These are phyloP conservation scores for Dioctria linearis DNA, from an alignment of 2,888 invertebrate species.

Conservation along the genomic window DNA sequence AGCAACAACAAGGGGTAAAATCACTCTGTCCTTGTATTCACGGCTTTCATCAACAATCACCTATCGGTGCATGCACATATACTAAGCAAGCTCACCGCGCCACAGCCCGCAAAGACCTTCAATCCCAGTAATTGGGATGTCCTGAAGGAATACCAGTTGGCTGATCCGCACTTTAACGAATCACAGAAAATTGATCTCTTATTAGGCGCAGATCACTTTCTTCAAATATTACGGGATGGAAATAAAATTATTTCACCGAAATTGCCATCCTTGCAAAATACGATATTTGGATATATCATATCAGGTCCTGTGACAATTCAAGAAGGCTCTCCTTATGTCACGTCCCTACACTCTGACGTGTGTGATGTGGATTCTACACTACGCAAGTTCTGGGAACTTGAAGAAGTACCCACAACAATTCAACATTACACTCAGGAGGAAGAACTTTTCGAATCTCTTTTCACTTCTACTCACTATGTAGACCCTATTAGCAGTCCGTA, in stretches of 20 bases:
- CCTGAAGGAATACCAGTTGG: not conserved
- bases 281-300: slow-evolving; percentile 22
- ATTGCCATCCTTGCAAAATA: not conserved
- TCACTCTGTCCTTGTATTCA: not conserved
- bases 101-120: not conserved
- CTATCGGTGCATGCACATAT: no score
- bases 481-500: not conserved
- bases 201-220: no score
- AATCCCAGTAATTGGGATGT: not conserved
- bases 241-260: no score
- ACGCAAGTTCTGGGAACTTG: slow-evolving; percentile 22
- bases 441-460: not conserved
- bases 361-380: not conserved
- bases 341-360: not conserved
- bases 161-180: not conserved
- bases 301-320: not conserved
- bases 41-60: not conserved
- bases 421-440: not conserved
- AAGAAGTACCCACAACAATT: not conserved
- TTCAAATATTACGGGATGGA: slow-evolving; percentile 6
- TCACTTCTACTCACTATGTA: slow-evolving; percentile 3
- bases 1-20: not conserved
- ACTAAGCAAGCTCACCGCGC: no score
- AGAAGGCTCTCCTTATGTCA: no score
- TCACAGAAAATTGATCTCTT: slow-evolving; percentile 12